Conservation (phyloP, 2,888 invertebrate species). For the Agonopterix alstromeriana region DNA sequence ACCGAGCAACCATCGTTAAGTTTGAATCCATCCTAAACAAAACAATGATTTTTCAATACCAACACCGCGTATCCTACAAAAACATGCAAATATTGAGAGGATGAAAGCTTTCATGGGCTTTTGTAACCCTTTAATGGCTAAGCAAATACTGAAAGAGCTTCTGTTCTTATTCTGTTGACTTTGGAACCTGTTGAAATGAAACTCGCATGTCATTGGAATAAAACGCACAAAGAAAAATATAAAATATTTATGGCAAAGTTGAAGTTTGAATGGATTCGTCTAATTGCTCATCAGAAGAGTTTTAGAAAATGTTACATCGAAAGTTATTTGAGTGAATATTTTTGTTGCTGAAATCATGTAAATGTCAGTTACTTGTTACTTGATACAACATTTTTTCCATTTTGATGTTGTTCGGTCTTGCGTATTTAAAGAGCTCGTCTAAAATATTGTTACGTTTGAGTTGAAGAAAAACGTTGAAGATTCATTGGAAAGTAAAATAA, state of each 20-base stretch:
- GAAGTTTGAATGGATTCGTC: too few species aligned
- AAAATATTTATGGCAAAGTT: not conserved
- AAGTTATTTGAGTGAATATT: too few species aligned
- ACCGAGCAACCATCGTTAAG: not conserved
- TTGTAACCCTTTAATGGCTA: conserved; percentile 54
- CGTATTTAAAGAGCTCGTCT: too few species aligned
- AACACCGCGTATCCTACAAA: conserved; percentile 29
- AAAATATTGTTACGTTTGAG: too few species aligned
- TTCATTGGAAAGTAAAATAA: too few species aligned
- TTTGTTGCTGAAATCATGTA: too few species aligned
- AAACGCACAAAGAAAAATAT: not conserved
- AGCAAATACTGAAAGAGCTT: conserved; percentile 40
- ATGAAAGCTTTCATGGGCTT: conserved; percentile 36
- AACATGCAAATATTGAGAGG: conserved; percentile 52
- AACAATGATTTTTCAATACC: conserved; percentile 2
- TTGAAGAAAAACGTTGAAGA: too few species aligned
- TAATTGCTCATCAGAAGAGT: too few species aligned
- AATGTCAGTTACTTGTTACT: too few species aligned
- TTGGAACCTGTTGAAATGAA: conserved; percentile 1
- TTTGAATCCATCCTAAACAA: not conserved
- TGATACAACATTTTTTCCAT: too few species aligned
- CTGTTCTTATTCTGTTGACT: conserved; percentile 3
- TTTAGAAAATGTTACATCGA: too few species aligned
- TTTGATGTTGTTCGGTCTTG: too few species aligned
- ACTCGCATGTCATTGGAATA: not conserved